Evolutionary conservation across 2,797 vertebrate genomes (phyloP).

Genomic region (Mormyrops boulengeri): DNA sequence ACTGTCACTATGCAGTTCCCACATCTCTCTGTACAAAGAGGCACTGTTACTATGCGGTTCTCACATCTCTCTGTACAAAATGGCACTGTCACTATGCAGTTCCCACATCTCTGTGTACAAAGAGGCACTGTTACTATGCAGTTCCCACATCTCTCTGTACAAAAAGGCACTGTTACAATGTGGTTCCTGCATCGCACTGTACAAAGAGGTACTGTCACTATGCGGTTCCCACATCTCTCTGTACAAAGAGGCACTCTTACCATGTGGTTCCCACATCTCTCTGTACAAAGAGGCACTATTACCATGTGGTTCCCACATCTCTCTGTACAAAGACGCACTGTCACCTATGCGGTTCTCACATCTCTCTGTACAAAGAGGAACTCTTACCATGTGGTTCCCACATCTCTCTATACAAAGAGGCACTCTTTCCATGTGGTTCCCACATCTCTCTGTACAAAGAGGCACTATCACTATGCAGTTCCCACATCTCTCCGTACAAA

Average conservation of each 20-base stretch:
- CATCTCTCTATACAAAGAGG: too few relatives aligned
- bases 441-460: not conserved
- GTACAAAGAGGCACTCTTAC: not conserved
- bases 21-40: not conserved
- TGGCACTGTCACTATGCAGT: not conserved
- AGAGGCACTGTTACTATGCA: too few relatives aligned
- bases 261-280: not conserved
- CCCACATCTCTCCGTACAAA: not conserved
- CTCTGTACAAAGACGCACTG: too few relatives aligned
- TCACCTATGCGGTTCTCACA: too few relatives aligned
- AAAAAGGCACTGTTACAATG: not conserved
- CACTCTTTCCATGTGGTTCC: not conserved
- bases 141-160: not conserved
- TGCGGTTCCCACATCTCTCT: not conserved
- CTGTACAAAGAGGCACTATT: accelerated
- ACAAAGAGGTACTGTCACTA: not conserved
- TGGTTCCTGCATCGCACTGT: too few relatives aligned
- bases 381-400: too few relatives aligned
- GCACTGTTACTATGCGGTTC: not conserved
- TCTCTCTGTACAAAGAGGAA: too few relatives aligned
- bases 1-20: not conserved
- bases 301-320: too few relatives aligned
- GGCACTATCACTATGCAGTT: not conserved
- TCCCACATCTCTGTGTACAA: not conserved
- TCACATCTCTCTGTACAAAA: too few relatives aligned